Evolutionary conservation across 2,113 vertebrate genomes (phyloP), one percentile per base, ranked within the genome.

Genomic region (Gallinago undulata): DNA sequence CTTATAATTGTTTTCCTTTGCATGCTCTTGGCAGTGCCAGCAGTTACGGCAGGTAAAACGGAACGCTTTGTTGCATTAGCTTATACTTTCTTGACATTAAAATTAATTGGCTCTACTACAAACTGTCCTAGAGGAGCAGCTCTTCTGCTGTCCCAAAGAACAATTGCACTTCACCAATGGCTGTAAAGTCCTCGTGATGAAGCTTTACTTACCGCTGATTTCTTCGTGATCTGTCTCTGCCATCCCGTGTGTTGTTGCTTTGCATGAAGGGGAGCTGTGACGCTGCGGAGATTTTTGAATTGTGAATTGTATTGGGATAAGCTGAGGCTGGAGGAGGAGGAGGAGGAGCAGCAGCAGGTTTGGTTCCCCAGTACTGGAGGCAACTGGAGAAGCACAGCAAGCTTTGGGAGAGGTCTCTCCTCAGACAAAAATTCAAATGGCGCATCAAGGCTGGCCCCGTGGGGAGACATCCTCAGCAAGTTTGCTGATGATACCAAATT

Each of bases 401-500:
- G 47, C 28, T 22, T 43, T 59, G 37, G 28, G 39, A 35, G 37
- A 14, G 67, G 39, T 62, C 9, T 12, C n/a, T 70, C 43, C n/a
- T 3, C 18, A 19, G 9, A 24, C n/a, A 4, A 2, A n/a, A 64
- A 35, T 5, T 14, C 30, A 13, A 55, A 3, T 2, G 6, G 6
- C 28, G 37, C 8, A 1, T 53, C 27, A 13, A 43, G 63, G 59
- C n/a, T 81, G 88, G 53, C 53, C 2, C 0, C 11, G 30, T 8
- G 37, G 66, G 64, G 28, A 57, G 72, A 24, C 35, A 5, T 37
- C 35, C 8, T 37, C 35, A 37, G 35, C 35, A 37, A 37, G 35
- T 37, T 37, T 37, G 35, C 35, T 37, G 35, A 37, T 37, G 35
- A 37, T 37, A 37, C 35, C 35, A 37, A 37, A 37, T 37, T 37